Base-by-base conservation (phyloP, 2,888 invertebrate species). In the Byasa hedistus region DNA sequence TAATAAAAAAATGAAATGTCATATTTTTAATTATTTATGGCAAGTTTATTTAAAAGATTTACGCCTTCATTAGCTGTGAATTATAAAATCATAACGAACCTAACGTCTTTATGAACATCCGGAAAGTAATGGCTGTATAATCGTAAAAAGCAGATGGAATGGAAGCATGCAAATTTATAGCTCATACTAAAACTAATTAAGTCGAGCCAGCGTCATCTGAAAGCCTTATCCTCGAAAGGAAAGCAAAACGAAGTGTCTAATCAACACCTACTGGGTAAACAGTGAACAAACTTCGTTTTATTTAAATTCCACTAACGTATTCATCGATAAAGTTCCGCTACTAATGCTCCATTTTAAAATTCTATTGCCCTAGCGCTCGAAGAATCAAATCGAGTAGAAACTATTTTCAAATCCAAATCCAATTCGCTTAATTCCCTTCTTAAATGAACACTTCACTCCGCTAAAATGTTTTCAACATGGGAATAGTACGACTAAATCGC, bases 281-380 rank as follows among this genome's bases (percentile, higher is more conserved):
- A 64, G 64, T 48, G 58, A 58, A 62, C 44, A 58, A 66, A 61
- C 58, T 62, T 55, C 32, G 48, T 66, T 58, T 55, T 59, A 55
- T 66, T 66, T 58, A 66, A 62, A 66, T 66, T 62, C 62, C 19
- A 62, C 58, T 66, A 59, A 62, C 58, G 66, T 62, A 62, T 66
- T 55, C 66, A 62, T 66, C 62, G 62, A 66, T 66, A 62, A 62
- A 55, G 62, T 59, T 66, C 58, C 57, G 24, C 52, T 62, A 62
- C 62, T 66, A 66, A 66, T 66, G 58, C 62, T 62, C 66, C 58
- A 66, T 62, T 66, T 66, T 66, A 58, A 66, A 66, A 66, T 66
- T 66, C 62, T 58, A 58, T 62, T 66, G 66, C 58, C 58, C 52
- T 44, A 23, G 61, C 58, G 54, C 58, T 55, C 48, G 23, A 55